Conservation (phyloP, 2,797 vertebrate genomes). For the Harpagifer antarcticus region DNA sequence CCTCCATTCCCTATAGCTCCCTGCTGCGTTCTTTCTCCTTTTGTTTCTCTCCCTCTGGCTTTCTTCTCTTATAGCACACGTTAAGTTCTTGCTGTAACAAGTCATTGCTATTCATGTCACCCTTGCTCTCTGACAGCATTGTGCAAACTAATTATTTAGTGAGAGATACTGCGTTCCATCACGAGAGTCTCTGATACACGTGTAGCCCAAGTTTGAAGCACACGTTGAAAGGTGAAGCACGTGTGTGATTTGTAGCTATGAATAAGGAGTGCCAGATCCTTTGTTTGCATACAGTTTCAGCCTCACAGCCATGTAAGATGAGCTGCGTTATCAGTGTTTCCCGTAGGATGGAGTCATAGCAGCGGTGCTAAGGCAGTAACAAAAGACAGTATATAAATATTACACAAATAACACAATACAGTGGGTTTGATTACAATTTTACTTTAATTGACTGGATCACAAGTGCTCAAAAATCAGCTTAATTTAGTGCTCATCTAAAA, state of each 20-base stretch:
- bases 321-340: conserved; percentile 12
- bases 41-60: conserved; percentile 26
- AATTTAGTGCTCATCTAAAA: conserved; percentile 37
- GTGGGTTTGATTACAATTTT: background rate
- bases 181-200: conserved; percentile 24
- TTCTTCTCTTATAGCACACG: conserved; percentile 2
- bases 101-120: conserved; percentile 31
- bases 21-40: conserved; percentile 20
- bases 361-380: background rate
- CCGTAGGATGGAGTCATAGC: too few species aligned
- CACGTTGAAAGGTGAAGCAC: background rate
- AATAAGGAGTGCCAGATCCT: background rate
- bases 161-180: conserved; percentile 23
- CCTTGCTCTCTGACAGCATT: conserved; percentile 46
- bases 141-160: conserved; percentile 60
- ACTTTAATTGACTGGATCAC: conserved; percentile 33
- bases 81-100: conserved; percentile 43
- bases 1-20: background rate
- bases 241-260: background rate
- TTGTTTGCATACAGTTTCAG: conserved; percentile 27
- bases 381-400: background rate
- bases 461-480: conserved; percentile 7
- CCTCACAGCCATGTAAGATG: conserved; percentile 21
- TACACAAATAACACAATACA: background rate
- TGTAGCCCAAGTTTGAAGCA: background rate